Percentiles rank a stretch among this genome's conserved stretches.
phyloP scores from a whole-genome alignment of 2,113 vertebrate genomes.

The Australoheros scitulus region DNA sequence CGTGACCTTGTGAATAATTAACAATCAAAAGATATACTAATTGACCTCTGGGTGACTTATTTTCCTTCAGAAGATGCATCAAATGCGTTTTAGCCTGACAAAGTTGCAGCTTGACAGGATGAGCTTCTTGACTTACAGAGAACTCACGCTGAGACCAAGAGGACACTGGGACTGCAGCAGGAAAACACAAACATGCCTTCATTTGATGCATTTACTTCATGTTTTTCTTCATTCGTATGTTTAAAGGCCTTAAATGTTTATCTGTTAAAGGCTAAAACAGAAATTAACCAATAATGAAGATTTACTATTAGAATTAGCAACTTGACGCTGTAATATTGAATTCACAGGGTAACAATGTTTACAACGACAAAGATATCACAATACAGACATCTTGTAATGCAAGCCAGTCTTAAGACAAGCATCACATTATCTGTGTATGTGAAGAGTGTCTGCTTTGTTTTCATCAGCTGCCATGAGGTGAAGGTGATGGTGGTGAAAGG shows the following conservation, averaged over 20 bases:
- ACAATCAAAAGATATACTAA: constrained; percentile 41
- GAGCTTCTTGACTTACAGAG: neutral
- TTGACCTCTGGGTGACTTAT: neutral
- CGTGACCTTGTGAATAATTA: constrained; percentile 57
- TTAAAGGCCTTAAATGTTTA: no score
- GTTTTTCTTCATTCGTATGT: neutral
- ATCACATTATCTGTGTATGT: no score
- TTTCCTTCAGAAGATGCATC: neutral
- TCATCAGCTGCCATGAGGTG: no score
- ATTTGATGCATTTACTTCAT: no score
- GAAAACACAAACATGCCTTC: no score
- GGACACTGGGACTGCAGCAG: no score
- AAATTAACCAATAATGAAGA: neutral
- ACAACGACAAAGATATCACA: neutral
- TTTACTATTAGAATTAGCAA: neutral
- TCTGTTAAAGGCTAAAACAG: neutral
- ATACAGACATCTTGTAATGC: no score
- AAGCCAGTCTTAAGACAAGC: no score
- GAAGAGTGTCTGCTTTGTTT: no score
- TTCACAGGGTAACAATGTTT: neutral
- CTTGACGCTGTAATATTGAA: neutral
- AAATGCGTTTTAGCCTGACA: neutral
- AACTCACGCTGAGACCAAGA: neutral
- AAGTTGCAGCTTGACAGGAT: neutral
- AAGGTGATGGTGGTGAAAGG: no score